A percentile compares a stretch with the other conserved stretches of the same genome.
phyloP scores from a whole-genome alignment of 2,888 invertebrate genomes.

The Torymus aiolomorphi region DNA sequence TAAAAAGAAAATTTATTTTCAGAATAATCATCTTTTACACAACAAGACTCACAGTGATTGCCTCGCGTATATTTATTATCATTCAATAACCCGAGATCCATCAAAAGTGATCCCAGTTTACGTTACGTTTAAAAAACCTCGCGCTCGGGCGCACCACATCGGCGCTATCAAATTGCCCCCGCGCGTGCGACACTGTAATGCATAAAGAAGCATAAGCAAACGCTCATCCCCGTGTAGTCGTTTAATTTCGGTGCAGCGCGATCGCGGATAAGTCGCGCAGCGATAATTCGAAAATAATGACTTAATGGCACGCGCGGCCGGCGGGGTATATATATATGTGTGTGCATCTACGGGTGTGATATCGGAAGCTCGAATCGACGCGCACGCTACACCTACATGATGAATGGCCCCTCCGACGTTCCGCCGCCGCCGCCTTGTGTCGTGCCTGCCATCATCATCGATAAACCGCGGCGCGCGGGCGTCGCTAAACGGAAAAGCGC shows the following conservation, averaged over 20 bases:
- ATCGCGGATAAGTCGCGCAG: slow-evolving; percentile 13
- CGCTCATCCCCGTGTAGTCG: background rate
- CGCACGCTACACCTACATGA: slow-evolving; percentile 15
- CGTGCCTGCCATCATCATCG: slow-evolving; percentile 14
- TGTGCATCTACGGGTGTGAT: slow-evolving; percentile 8
- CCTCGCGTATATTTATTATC: no score
- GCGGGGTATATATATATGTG: background rate
- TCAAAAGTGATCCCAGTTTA: no score
- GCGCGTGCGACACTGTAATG: background rate
- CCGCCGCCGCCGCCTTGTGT: no score
- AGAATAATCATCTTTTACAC: no score
- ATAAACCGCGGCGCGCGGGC: slow-evolving; percentile 26
- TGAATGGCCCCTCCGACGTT: slow-evolving; percentile 34
- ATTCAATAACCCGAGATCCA: no score
- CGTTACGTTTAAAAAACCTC: background rate
- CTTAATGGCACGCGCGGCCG: slow-evolving; percentile 26
- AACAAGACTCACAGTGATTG: no score
- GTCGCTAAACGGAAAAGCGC: slow-evolving; percentile 54
- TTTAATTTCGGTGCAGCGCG: slow-evolving; percentile 30
- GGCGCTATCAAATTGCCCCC: background rate
- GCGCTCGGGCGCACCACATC: slow-evolving; percentile 4
- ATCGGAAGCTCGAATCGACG: slow-evolving; percentile 12
- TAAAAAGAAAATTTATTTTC: no score
- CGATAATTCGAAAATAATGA: slow-evolving; percentile 56
- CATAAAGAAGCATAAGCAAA: slow-evolving; percentile 38